Conservation (phyloP, 2,113 vertebrate species). For the Oncorhynchus clarkii region DNA sequence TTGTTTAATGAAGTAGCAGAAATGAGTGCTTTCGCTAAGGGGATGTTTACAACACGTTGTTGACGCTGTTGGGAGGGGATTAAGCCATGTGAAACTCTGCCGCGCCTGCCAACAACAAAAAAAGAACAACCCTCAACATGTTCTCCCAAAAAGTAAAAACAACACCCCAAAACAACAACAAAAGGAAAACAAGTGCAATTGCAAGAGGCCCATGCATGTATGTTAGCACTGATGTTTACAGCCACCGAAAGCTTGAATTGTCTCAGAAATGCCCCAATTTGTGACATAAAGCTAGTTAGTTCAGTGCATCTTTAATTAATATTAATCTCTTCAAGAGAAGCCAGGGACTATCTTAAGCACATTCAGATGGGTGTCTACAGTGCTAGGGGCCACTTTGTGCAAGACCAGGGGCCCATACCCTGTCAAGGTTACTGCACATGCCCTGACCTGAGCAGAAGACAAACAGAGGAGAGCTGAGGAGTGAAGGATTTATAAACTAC, state of each 20-base stretch:
- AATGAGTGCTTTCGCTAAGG: constrained; percentile 57
- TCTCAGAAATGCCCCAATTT: too few species aligned
- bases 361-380: constrained; percentile 33
- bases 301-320: too few species aligned
- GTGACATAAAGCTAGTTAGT: too few species aligned
- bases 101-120: constrained; percentile 42
- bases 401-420: constrained; percentile 31
- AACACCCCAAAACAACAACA: constrained; percentile 15
- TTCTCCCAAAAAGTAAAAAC: constrained; percentile 29
- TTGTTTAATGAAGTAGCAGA: constrained; percentile 71
- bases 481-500: constrained; percentile 64
- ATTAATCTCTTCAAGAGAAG: too few species aligned
- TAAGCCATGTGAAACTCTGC: constrained; percentile 48
- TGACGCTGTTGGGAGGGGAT: constrained; percentile 56
- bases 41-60: constrained; percentile 52
- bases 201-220: too few species aligned
- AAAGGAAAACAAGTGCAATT: constrained; percentile 10
- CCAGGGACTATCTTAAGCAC: neutral
- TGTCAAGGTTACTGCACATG: constrained; percentile 62
- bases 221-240: too few species aligned
- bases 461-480: constrained; percentile 52
- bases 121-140: constrained; percentile 20
- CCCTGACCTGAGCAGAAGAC: constrained; percentile 59
- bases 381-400: constrained; percentile 16
- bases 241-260: too few species aligned